Evolutionary conservation across 2,797 vertebrate species (phyloP), one percentile per base, ranked within the genome.

Genomic region (Malacoraja senta): DNA sequence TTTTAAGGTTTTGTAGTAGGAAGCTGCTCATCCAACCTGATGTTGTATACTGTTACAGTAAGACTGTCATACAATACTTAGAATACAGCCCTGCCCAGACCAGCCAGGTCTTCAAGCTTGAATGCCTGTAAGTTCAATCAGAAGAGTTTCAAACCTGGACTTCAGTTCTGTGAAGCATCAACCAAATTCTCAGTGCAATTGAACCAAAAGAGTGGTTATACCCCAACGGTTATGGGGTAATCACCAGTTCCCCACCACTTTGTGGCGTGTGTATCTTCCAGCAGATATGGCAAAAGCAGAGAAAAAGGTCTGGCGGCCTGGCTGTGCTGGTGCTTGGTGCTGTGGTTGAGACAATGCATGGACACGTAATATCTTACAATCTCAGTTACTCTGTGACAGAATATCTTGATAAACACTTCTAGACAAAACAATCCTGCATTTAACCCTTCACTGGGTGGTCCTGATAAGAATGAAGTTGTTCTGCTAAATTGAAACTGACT

Each of bases 311-410:
- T 68, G 84, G 61, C 24, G n/a, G n/a, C 63, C 61, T 35, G n/a
- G 63, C 63, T 19, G 17, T 35, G n/a, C 84, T 61, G 81, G 53
- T 29, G 81, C 19, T 81, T 53, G 38, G 38, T 21, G 17, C 81
- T 83, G 24, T 29, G 58, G 44, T 58, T 58, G 44, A 58, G 44
- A 26, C 80, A 83, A 65, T 19, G 84, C 63, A 9, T n/a, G 61
- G 15, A 8, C 8, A 88, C 19, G n/a, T 7, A 86, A 86, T 61
- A 61, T 53, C 81, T 84, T 88, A 61, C 26, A 61, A 29, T 32
- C 83, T 86, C 83, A 35, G 58, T 35, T 88, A n/a, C 84, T 88
- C n/a, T 88, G n/a, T 88, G n/a, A 88, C 84, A 88, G 61, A 61
- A 32, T 32, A 68, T 68, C n/a, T 35, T 88, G 32, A 65, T 88